Base-by-base conservation (phyloP, 2,888 invertebrate species). In the Diplazon laetatorius region DNA sequence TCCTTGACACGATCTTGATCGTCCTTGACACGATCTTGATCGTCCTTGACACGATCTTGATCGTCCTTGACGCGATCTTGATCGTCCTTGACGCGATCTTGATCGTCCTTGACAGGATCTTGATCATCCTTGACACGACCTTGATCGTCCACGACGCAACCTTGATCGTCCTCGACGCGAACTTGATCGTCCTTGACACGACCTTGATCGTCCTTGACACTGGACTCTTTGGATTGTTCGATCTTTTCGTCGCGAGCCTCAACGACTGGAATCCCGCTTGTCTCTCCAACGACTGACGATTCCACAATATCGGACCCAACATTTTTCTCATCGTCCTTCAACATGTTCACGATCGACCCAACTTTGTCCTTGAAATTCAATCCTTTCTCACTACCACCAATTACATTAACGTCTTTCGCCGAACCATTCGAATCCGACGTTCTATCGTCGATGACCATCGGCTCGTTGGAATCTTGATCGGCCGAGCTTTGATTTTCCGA, bases 391-490 rank as follows among this genome's bases (percentile, higher is more conserved):
- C 63, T n/a, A n/a, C n/a, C 57, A 16, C 22, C 57, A 52, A 8
- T 35, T 42, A 65, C 59, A 10, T 50, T 73, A 55, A 30, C 69
- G 65, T 80, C 71, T 75, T 86, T 82, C 14, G 50, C 68, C 1
- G 82, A 82, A 44, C 83, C 85, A 5, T 83, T 79, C 2, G 82
- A 84, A 44, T 87, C 87, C 1, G 78, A 85, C 8, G 78, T 70
- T 57, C 80, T 79, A 48, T 87, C 85, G 50, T 87, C 86, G 12
- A 85, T 85, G 8, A 85, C 82, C 84, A 84, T 87, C 14, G 85
- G 80, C 48, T 84, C 84, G 72, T 85, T 87, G 2, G 83, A 86
- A 55, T 85, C 83, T 55, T 83, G 82, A 78, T 80, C 82, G 9
- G 46, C 73, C 30, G 82, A 82, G 46, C 82, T 82, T 35, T 74